Evolutionary conservation across 2,113 vertebrate species (phyloP), one percentile per base, ranked within the genome.

Genomic region (Triplophysa tibetana): DNA sequence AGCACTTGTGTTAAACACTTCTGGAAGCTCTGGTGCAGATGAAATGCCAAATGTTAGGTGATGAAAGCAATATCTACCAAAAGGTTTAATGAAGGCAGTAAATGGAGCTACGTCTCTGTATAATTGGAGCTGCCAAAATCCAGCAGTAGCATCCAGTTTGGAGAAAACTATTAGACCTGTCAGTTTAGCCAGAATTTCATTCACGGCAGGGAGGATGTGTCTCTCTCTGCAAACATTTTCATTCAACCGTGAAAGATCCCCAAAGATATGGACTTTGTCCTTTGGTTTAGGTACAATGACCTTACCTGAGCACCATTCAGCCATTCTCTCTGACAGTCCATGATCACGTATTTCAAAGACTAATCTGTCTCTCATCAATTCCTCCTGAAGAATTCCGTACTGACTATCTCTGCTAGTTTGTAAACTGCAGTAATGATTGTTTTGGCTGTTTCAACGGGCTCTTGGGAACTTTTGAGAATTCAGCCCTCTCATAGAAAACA

Each of bases 11-110:
- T 45, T 45, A 70, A 50, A 2, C 16, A 4, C 9, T 60, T 43
- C 17, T 81, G 84, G 38, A 86, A 81, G 7, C 26, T 81, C 62
- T 0, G 61, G 66, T 16, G 70, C 70, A 2, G 65, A 86, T 11
- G 61, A 65, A 16, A 81, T 81, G 11, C 79, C 61, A 68, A 84
- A 82, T 0, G 72, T 68, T 4, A 86, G 63, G 10, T n/a, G 9
- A 8, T 77, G 66, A 58, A 83, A 85, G 26, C 19, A 60, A 24
- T 82, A 85, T 48, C 60, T 50, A 23, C 48, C 75, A 52, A 74
- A 74, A 26, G 4, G 38, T 0, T n/a, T 78, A 17, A 70, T 77
- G 29, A 77, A 77, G 3, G 70, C 50, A 33, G 79, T 80, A 19
- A 83, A 62, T 9, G 43, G 70, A 6, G 14, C 8, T 8, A 19